Evolutionary conservation across 1,140 invertebrate genomes (phyloP).

Genomic region (Meloidogyne exigua): DNA sequence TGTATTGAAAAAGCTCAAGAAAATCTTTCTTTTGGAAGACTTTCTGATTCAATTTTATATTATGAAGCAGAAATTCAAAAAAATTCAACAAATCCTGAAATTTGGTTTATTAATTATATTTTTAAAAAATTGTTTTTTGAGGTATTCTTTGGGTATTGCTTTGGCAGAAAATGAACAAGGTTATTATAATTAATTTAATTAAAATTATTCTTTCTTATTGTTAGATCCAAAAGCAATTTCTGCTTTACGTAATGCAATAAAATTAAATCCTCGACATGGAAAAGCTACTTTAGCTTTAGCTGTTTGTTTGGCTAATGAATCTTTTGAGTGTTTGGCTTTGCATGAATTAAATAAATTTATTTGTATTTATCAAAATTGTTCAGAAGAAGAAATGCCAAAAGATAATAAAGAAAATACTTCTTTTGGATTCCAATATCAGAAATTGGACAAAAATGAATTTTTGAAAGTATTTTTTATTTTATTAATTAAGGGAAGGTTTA

Average conservation of each 20-base stretch:
- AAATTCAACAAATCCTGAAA: constrained; percentile 76
- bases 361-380: constrained; percentile 30
- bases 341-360: constrained; percentile 56
- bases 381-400: constrained; percentile 14
- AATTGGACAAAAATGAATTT: constrained; percentile 24
- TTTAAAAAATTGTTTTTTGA: background rate
- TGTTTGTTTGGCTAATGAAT: constrained; percentile 91
- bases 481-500: no score
- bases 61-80: constrained; percentile 92
- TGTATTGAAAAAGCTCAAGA: constrained; percentile 81
- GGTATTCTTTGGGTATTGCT: constrained; percentile 11
- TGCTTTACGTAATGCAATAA: constrained; percentile 80
- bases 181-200: background rate
- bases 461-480: background rate
- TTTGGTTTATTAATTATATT: constrained; percentile 59
- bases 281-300: constrained; percentile 84
- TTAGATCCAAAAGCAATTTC: constrained; percentile 78
- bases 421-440: constrained; percentile 1
- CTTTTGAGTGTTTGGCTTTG: constrained; percentile 59
- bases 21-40: constrained; percentile 79
- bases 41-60: constrained; percentile 88
- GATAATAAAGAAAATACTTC: constrained; percentile 19
- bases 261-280: constrained; percentile 78
- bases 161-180: constrained; percentile 23
- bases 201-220: constrained; percentile 68